Evolutionary conservation across 2,888 invertebrate species (phyloP), one percentile per base, ranked within the genome.

Genomic region (Patella ulyssiponensis): DNA sequence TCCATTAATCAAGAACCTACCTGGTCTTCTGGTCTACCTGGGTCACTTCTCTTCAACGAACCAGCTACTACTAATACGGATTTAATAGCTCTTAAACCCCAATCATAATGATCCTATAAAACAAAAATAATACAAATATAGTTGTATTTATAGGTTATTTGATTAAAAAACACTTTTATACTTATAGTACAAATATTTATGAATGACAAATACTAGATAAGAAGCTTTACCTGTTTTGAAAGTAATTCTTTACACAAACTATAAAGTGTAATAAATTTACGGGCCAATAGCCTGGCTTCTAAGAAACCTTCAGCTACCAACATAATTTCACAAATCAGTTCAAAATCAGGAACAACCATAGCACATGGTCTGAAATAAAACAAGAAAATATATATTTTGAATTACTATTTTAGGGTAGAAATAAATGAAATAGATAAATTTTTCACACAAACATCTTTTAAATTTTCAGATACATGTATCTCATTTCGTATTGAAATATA

Each of bases 261-360:
- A 89, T 98, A 98, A 11, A 98, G 93, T 0, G 98, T 98, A 83
- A 98, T 97, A 91, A 98, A 98, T 92, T 98, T 98, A 80, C 98
- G 94, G 0, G 98, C 98, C 69, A 98, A 92, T 75, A 98, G 94
- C 88, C 96, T 95, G 0, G 98, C 98, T 86, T 98, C 98, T 91
- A 98, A 95, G 90, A 98, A 98, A 17, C 98, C 98, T 93, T 98
- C 98, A 71, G 98, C 98, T 0, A 98, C 98, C 92, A 98, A 94
- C 98, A 98, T 98, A 86, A 98, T 98, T 93, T 98, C 98, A 92
- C 97, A 98, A 89, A 98, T 98, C 77, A 98, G 92, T 91, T 98
- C 98, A 91, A 98, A 98, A 92, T 98, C 98, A 0, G 98, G 98
- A 0, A 98, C 98, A 0, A 98, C 97, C 98, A 98, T 98, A 69